Evolutionary conservation across 2,888 invertebrate species (phyloP), one percentile per base, ranked within the genome.

Genomic region (Tholera decimalis): DNA sequence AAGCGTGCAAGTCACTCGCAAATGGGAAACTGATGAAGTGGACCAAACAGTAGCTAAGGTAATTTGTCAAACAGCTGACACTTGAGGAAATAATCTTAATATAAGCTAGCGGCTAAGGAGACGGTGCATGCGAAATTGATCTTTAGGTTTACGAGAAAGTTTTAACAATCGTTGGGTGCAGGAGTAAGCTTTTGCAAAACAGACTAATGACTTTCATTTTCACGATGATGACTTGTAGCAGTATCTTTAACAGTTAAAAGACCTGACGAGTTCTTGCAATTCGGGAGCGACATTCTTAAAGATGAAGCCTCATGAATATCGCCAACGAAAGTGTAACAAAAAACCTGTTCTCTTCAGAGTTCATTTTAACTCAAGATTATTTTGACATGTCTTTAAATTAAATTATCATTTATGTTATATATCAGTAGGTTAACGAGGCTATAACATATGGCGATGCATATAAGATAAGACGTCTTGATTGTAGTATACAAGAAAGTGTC

Each of bases 271-370:
- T 65, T 65, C 24, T 28, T 80, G 83, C 80, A 82, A 80, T 88
- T 87, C 87, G 87, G 87, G 86, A 89, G 79, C 87, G 76, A 84
- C 91, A 92, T 91, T 89, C 89, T 85, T 73, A 64, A 56, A 71
- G 81, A 83, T 80, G 84, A 85, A 78, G 81, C 77, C 75, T 80
- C 79, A 80, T 82, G 77, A 83, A 81, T 81, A 78, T 72, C 39
- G 68, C 73, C 79, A 90, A 88, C 85, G 90, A 91, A 90, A 92
- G 90, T 91, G 85, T 87, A 85, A 81, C 79, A 73, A 41, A 69
- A 79, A 86, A 85, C 88, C 63, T 64, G 86, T 84, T 82, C 39
- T 61, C 30, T 46, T 59, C 43, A 28, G 50, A 73, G 73, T 73
- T 68, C 60, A 80, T 78, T 62, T 30, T 43, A n/a, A 50, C 18